A percentile compares a stretch with the other conserved stretches of the same genome.
phyloP scores from a whole-genome alignment of 2,113 vertebrate genomes.

The Salvelinus sp. region DNA sequence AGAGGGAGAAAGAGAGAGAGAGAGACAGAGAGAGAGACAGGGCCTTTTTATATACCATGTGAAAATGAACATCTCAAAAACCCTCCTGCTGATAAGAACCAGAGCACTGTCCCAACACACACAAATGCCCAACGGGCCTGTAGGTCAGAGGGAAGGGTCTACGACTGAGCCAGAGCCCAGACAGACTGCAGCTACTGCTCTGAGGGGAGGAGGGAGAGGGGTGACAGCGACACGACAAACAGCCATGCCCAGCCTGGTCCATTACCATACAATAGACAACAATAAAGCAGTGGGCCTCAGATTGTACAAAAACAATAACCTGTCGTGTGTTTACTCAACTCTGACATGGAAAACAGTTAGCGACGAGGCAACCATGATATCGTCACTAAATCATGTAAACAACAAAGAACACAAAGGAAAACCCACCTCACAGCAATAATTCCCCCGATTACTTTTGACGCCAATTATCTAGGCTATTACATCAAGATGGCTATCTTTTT shows the following conservation, averaged over 20 bases:
- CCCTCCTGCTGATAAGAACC: too few relatives aligned
- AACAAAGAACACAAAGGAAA: background rate
- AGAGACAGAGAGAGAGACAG: too few relatives aligned
- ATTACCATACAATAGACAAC: conserved; percentile 27
- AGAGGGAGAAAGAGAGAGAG: background rate
- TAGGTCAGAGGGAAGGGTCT: background rate
- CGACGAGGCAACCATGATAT: background rate
- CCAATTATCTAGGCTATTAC: background rate
- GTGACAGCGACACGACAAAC: background rate
- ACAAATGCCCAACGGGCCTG: background rate
- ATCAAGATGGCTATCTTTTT: background rate
- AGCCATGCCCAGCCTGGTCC: conserved; percentile 8
- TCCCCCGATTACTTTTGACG: background rate
- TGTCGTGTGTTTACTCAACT: background rate
- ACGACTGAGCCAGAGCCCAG: background rate
- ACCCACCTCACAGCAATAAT: background rate
- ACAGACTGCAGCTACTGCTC: background rate
- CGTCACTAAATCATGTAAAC: background rate
- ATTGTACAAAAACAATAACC: background rate
- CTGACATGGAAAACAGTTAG: background rate
- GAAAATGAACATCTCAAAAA: too few relatives aligned
- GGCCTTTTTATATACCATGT: too few relatives aligned
- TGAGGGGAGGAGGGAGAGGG: conserved; percentile 14
- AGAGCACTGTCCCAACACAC: background rate
- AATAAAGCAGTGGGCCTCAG: background rate